Percentiles rank a stretch among this genome's conserved stretches.
phyloP scores from a whole-genome alignment of 92 coral and sea anemone genomes.

The Porites divaricata region DNA sequence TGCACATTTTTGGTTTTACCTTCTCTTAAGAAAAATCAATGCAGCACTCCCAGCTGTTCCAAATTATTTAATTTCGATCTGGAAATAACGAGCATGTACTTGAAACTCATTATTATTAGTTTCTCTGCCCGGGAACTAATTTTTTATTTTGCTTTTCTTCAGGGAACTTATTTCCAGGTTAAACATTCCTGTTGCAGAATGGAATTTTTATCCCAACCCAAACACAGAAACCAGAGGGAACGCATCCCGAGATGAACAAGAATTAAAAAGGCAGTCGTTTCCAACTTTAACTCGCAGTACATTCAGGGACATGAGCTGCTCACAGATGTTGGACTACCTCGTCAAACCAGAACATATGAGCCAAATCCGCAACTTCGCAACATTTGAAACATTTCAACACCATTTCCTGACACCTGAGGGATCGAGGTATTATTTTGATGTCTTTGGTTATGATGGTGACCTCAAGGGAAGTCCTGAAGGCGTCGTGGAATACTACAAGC shows the following conservation, averaged over 20 bases:
- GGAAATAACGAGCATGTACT: too few relatives aligned
- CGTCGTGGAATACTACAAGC: constrained; percentile 4
- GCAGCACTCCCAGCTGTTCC: too few relatives aligned
- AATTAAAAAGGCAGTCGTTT: constrained; percentile 29
- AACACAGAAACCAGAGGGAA: constrained; percentile 36
- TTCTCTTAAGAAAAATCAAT: too few relatives aligned
- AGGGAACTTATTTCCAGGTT: constrained; percentile 24
- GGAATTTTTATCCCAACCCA: constrained; percentile 39
- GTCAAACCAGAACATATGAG: constrained; percentile 14
- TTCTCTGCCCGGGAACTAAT: not conserved
- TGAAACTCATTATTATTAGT: too few relatives aligned
- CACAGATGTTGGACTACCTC: constrained; percentile 39
- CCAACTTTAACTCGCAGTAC: constrained; percentile 23
- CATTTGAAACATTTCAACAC: constrained; percentile 44
- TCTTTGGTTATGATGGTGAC: constrained; percentile 43
- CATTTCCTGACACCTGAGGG: constrained; percentile 56
- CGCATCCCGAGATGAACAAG: constrained; percentile 25
- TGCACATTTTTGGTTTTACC: too few relatives aligned
- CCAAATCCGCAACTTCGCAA: constrained; percentile 26
- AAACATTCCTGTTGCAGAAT: constrained; percentile 29
- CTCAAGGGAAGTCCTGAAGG: constrained; percentile 38
- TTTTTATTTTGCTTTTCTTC: not conserved
- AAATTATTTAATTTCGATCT: too few relatives aligned
- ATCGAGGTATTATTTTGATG: constrained; percentile 42
- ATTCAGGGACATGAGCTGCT: constrained; percentile 20